Percentiles rank a stretch among this genome's conserved stretches.
Evolutionary conservation across 1,140 invertebrate species (phyloP).

Genomic region (Dufourea novaeangliae): DNA sequence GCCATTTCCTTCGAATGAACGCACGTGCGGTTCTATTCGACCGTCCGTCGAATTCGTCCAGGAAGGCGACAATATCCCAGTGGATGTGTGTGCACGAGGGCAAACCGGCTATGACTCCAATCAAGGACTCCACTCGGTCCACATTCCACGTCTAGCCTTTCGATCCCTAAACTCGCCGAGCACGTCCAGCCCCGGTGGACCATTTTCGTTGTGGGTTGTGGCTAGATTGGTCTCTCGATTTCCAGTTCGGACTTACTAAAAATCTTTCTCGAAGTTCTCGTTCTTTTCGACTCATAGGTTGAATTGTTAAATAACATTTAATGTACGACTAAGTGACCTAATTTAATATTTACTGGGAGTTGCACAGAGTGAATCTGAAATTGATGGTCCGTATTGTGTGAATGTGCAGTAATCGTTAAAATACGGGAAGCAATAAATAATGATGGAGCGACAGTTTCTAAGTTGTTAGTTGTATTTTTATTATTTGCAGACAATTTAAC

Average conservation of each 20-base stretch:
- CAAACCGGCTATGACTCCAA: constrained; percentile 72
- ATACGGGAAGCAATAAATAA: no score
- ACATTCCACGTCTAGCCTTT: constrained; percentile 76
- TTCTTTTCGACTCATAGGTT: no score
- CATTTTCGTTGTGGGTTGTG: neutral
- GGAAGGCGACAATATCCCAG: constrained; percentile 31
- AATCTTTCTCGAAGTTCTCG: neutral
- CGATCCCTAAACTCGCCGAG: constrained; percentile 73
- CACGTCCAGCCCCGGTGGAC: neutral
- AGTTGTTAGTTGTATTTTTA: no score
- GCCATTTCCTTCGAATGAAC: neutral
- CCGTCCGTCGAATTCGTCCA: neutral
- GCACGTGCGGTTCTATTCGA: constrained; percentile 1
- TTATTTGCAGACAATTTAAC: no score
- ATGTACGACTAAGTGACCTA: no score
- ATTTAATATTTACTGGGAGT: neutral
- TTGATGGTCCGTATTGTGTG: neutral
- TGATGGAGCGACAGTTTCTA: no score
- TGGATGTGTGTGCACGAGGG: constrained; percentile 44
- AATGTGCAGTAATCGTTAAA: no score
- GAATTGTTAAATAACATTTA: no score
- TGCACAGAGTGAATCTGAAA: neutral
- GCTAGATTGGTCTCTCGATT: neutral
- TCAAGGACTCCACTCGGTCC: constrained; percentile 76
- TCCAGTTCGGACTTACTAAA: neutral